Evolutionary conservation across 2,888 invertebrate species (phyloP), one percentile per base, ranked within the genome.

Genomic region (Panopea generosa): DNA sequence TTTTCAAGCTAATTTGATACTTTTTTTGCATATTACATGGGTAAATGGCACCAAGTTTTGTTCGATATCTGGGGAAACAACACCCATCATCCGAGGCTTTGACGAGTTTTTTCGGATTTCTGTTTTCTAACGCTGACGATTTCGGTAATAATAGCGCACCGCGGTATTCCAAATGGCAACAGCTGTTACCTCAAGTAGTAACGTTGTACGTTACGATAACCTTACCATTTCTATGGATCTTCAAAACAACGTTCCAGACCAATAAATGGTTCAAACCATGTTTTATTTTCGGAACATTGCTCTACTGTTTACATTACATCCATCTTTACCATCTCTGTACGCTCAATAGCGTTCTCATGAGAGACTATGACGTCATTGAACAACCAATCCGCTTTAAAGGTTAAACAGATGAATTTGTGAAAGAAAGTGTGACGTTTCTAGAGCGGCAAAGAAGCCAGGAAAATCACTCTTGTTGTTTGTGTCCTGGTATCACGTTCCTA

Each of bases 401-500:
- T 27, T 82, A 94, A 24, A 93, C 83, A 29, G 57, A 81, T 43
- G 65, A 87, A 4, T 74, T 90, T 38, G 90, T 87, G 2, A 50
- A 57, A n/a, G 90, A 91, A 62, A 85, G 87, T 11, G 72, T 73
- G 9, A 75, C 83, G 3, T 87, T 90, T 43, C 70, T 93, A n/a
- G 71, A 85, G 56, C 82, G 84, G 61, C 33, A 33, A 18, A 52
- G 70, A 16, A 78, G 78, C n/a, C 62, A 84, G 29, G 33, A 33
- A 11, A 33, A 33, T 4, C 93, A 3, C 94, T 94, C 86, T 89
- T 94, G 65, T 89, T 93, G 66, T 88, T 92, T 67, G 89, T 94
- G 84, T 91, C 93, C 2, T 93, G 92, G 86, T 89, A 91, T 90
- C 95, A 95, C 95, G 68, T 95, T 95, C 65, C 94, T 95, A 77